phyloP scores from a whole-genome alignment of 2,113 vertebrate species.

The Phoxinus phoxinus region DNA sequence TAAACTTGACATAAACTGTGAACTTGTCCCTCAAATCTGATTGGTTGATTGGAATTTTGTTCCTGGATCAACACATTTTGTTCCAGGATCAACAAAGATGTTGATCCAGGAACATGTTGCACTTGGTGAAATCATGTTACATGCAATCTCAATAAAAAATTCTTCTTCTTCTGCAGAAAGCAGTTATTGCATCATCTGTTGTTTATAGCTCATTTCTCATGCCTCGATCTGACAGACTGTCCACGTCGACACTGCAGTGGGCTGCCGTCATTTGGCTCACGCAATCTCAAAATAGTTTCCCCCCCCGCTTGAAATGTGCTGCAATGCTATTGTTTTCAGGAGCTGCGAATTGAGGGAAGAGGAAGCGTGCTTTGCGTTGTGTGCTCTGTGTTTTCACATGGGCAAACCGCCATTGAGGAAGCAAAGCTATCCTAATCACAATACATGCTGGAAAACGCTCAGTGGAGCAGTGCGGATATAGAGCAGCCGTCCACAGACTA shows the following conservation, averaged over 20 bases:
- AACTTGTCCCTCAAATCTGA: too few species aligned
- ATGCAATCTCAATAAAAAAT: too few species aligned
- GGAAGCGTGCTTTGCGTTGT: conserved; percentile 51
- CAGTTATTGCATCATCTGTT: not conserved
- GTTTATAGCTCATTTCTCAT: conserved; percentile 19
- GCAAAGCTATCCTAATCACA: not conserved
- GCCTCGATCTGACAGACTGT: not conserved
- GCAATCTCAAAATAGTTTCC: conserved; percentile 43
- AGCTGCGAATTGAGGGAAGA: conserved; percentile 42
- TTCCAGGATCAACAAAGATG: too few species aligned
- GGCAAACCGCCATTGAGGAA: conserved; percentile 59
- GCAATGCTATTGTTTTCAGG: conserved; percentile 59
- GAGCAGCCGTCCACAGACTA: conserved; percentile 2
- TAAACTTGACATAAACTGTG: too few species aligned
- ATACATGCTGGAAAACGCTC: conserved; percentile 21
- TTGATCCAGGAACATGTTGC: too few species aligned
- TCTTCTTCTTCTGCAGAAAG: not conserved
- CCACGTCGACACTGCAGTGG: conserved; percentile 8
- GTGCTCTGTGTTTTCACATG: conserved; percentile 56
- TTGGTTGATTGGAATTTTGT: too few species aligned
- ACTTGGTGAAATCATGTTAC: too few species aligned
- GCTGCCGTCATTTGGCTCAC: conserved; percentile 48
- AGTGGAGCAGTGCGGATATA: conserved; percentile 7
- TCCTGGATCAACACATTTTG: too few species aligned
- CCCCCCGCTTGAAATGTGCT: conserved; percentile 32